phyloP scores from a whole-genome alignment of 2,113 vertebrate genomes.

The Megaceryle torquata region DNA sequence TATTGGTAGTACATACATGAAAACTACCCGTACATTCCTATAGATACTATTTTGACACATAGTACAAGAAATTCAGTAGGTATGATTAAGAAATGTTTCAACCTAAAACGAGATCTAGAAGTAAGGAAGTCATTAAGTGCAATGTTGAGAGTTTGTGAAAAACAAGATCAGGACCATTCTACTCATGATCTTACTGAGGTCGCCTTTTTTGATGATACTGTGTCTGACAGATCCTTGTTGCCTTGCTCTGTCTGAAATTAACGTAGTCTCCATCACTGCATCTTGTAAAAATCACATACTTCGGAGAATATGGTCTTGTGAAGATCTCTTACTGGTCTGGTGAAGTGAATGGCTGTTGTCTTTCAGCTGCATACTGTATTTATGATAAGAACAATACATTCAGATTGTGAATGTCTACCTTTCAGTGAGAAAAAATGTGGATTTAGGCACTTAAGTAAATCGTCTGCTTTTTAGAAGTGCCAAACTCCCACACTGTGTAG shows the following conservation, averaged over 20 bases:
- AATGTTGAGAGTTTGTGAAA: background rate
- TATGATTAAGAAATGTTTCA: background rate
- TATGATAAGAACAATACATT: background rate
- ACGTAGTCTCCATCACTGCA: background rate
- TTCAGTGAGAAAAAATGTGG: background rate
- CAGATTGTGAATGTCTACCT: background rate
- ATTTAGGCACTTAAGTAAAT: background rate
- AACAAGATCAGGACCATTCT: background rate
- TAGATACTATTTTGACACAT: background rate
- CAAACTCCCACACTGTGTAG: background rate
- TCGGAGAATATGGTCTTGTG: background rate
- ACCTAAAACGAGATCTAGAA: background rate
- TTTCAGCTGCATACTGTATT: background rate
- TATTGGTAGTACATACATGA: rapidly evolving
- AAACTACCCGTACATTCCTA: background rate
- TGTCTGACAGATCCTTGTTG: background rate
- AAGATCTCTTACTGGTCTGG: background rate
- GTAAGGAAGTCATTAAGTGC: background rate
- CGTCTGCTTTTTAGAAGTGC: background rate
- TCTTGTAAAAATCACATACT: background rate
- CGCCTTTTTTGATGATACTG: background rate
- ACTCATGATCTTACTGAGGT: background rate
- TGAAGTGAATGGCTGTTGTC: background rate
- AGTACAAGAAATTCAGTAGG: background rate
- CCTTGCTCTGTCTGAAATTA: background rate